phyloP scores from a whole-genome alignment of 2,113 vertebrate species.

The Xiphias gladius region DNA sequence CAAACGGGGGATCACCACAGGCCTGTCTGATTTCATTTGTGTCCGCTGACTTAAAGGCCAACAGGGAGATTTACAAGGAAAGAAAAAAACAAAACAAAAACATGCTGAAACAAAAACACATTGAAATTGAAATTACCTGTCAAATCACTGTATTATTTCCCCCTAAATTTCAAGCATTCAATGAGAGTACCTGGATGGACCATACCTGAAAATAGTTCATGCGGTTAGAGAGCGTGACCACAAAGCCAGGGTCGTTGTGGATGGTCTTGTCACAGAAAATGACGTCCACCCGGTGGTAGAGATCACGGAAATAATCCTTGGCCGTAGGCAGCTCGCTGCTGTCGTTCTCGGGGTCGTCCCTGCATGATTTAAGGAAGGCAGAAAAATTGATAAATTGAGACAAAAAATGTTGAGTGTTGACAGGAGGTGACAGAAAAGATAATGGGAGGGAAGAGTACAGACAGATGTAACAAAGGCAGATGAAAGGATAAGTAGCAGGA shows the following conservation, averaged over 20 bases:
- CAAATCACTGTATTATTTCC: not conserved
- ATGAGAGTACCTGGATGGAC: not conserved
- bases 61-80: not conserved
- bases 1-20: not conserved
- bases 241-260: slow-evolving; percentile 98
- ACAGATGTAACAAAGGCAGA: not conserved
- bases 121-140: not conserved
- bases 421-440: not conserved
- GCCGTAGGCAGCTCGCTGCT: slow-evolving; percentile 96
- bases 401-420: not conserved
- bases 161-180: not conserved
- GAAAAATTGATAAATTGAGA: not conserved
- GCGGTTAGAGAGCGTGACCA: slow-evolving; percentile 98
- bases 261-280: slow-evolving; percentile 99
- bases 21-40: not conserved
- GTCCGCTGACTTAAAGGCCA: not conserved
- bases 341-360: slow-evolving; percentile 98
- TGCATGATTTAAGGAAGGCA: slow-evolving; percentile 55
- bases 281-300: slow-evolving; percentile 98
- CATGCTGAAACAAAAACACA: not conserved
- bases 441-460: not conserved
- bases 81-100: not conserved
- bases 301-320: slow-evolving; percentile 98
- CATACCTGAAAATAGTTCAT: slow-evolving; percentile 99
- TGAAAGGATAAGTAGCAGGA: not conserved